phyloP scores from a whole-genome alignment of 2,797 vertebrate species.

The Synanceia verrucosa region DNA sequence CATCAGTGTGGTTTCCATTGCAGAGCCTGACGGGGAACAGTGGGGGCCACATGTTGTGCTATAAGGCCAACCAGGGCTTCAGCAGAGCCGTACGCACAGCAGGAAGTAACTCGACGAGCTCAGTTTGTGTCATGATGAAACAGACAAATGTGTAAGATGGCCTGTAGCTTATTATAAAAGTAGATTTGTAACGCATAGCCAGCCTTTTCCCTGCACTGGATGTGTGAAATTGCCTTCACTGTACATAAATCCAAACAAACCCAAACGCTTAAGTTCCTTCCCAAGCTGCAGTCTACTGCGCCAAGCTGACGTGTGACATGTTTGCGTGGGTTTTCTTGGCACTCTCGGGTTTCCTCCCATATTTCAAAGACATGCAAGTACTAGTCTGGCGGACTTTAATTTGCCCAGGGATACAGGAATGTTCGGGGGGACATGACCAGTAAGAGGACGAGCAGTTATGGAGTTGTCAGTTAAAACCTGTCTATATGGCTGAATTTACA shows the following conservation, averaged over 20 bases:
- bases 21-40: slow-evolving; percentile 16
- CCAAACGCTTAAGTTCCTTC: neutral
- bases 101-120: neutral
- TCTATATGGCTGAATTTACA: neutral
- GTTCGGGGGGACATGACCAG: neutral
- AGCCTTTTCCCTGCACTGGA: neutral
- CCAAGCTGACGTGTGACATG: slow-evolving; percentile 2
- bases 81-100: slow-evolving; percentile 10
- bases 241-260: slow-evolving; percentile 16
- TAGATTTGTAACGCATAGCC: neutral
- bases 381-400: neutral
- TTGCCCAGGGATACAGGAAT: neutral
- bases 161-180: slow-evolving; percentile 14
- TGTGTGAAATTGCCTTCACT: slow-evolving; percentile 6
- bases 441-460: neutral
- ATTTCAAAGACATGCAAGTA: slow-evolving; percentile 19
- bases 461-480: neutral
- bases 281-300: neutral
- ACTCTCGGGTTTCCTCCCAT: slow-evolving; percentile 19
- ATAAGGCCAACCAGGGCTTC: neutral
- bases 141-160: slow-evolving; percentile 9
- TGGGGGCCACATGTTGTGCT: neutral
- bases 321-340: slow-evolving; percentile 25
- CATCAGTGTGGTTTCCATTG: slow-evolving; percentile 44
- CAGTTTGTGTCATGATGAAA: slow-evolving; percentile 14